These are phyloP conservation scores for Alfaro cultratus DNA, from an alignment of 2,797 vertebrate genomes.

Conservation along the genomic window DNA sequence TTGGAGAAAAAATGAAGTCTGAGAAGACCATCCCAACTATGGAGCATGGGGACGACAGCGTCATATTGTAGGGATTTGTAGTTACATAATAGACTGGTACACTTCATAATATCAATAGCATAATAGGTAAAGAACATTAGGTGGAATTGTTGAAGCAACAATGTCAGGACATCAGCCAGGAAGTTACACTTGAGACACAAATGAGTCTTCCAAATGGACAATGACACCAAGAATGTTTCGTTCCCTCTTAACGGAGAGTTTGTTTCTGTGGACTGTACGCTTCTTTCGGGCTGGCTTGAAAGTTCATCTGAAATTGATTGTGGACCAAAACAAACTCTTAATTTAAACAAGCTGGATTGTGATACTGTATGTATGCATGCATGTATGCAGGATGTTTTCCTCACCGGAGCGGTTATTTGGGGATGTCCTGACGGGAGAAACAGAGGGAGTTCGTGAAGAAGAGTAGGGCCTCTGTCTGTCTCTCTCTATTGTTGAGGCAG, in stretches of 20 bases:
- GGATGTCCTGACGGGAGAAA: slow-evolving; percentile 96
- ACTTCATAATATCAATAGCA: no score
- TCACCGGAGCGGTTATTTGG: slow-evolving; percentile 99
- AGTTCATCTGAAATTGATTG: neutral
- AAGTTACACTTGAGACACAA: neutral
- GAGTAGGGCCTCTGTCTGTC: slow-evolving; percentile 98
- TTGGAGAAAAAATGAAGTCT: neutral
- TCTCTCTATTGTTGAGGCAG: slow-evolving; percentile 97
- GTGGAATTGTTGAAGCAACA: neutral
- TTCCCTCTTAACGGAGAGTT: neutral
- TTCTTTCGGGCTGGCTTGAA: neutral
- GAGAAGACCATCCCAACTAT: neutral
- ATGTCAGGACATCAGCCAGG: neutral
- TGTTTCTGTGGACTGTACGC: neutral
- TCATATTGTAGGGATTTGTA: neutral
- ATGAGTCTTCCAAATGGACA: neutral
- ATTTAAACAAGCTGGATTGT: neutral
- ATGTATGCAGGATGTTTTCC: slow-evolving; percentile 7
- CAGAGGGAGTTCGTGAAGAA: slow-evolving; percentile 95
- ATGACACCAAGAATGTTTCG: neutral
- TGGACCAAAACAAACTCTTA: neutral
- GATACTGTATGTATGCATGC: neutral
- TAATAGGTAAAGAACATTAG: no score
- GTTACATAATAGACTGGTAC: neutral
- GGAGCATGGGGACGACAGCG: no score